A percentile compares a stretch with the other conserved stretches of the same genome.
phyloP scores from a whole-genome alignment of 2,888 invertebrate species.

The Platynereis dumerilii region DNA sequence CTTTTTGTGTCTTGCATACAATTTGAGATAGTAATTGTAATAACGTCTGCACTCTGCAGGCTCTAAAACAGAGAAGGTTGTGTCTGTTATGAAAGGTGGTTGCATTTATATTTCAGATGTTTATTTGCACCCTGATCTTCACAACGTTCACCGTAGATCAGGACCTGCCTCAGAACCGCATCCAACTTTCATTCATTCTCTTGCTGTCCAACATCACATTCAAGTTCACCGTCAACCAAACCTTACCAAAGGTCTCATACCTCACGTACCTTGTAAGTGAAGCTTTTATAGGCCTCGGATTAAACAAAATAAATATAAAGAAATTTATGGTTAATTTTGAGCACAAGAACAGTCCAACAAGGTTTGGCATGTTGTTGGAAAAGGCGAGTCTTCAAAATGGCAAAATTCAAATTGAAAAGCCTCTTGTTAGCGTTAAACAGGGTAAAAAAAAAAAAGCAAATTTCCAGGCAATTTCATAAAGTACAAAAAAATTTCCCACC shows the following conservation, averaged over 20 bases:
- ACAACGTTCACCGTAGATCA: constrained; percentile 33
- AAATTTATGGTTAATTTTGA: neutral
- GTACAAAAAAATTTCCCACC: no score
- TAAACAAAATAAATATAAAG: neutral
- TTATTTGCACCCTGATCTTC: constrained; percentile 31
- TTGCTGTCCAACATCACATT: constrained; percentile 37
- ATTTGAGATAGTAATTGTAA: no score
- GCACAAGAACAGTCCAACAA: neutral
- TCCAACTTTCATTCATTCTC: constrained; percentile 37
- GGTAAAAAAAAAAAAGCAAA: no score
- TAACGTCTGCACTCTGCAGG: no score
- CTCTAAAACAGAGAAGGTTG: no score
- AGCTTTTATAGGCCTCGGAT: neutral
- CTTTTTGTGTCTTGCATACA: no score
- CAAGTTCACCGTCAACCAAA: constrained; percentile 34
- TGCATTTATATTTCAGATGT: constrained; percentile 27
- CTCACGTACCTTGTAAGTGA: constrained; percentile 29
- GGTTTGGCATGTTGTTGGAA: neutral
- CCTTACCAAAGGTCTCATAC: constrained; percentile 32
- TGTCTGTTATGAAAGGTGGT: no score
- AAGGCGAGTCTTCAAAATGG: no score
- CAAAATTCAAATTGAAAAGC: no score
- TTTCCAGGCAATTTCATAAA: no score
- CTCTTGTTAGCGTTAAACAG: no score
- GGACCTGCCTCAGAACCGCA: constrained; percentile 32